Evolutionary conservation across 2,888 invertebrate species (phyloP).

Genomic region (Nomada lathburiana): DNA sequence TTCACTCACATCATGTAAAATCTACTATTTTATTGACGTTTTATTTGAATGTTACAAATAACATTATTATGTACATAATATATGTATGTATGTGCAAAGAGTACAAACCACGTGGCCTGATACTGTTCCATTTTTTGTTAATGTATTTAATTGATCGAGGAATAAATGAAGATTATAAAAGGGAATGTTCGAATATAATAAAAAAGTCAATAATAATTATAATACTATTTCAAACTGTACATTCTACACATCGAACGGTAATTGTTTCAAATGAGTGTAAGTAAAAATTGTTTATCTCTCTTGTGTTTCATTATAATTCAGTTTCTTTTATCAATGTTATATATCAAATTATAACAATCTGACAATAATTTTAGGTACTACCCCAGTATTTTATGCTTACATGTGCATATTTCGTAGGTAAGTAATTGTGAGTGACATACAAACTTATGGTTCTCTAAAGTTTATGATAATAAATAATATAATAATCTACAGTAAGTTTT

Average conservation of each 20-base stretch:
- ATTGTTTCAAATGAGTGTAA: constrained; percentile 7
- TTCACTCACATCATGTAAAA: constrained; percentile 30
- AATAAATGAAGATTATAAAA: constrained; percentile 33
- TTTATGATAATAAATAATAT: constrained; percentile 48
- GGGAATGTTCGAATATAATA: constrained; percentile 38
- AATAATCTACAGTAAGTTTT: constrained; percentile 34
- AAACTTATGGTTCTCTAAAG: constrained; percentile 46
- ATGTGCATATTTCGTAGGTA: constrained; percentile 25
- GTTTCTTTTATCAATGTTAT: constrained; percentile 17
- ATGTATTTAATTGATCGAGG: not conserved
- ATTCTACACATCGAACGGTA: constrained; percentile 18
- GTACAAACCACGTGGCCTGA: constrained; percentile 40
- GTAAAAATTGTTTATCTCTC: constrained; percentile 14
- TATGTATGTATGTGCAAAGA: constrained; percentile 49
- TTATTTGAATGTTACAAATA: constrained; percentile 56
- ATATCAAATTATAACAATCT: constrained; percentile 64
- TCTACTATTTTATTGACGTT: constrained; percentile 55
- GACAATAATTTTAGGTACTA: constrained; percentile 33
- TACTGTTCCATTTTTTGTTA: constrained; percentile 5
- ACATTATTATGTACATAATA: constrained; percentile 60
- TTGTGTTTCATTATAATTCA: not conserved
- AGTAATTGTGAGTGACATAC: constrained; percentile 64
- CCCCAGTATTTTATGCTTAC: constrained; percentile 25
- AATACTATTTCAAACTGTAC: constrained; percentile 13
- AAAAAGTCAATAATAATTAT: constrained; percentile 9